Evolutionary conservation across 1,140 invertebrate species (phyloP).

Genomic region (Lucilia cuprina): DNA sequence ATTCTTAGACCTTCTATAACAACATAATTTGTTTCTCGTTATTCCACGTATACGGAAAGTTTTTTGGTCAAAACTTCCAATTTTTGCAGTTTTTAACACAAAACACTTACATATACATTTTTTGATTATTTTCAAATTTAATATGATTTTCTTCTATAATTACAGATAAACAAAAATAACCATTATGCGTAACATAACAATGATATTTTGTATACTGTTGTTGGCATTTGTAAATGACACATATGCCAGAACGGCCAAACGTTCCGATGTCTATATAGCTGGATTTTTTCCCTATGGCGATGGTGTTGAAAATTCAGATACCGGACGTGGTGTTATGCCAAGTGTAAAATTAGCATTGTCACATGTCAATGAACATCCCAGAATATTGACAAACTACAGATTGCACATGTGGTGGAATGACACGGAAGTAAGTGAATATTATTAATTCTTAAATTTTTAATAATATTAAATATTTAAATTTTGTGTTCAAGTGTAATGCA

Average conservation of each 20-base stretch:
- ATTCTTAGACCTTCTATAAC: too few species aligned
- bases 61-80: too few species aligned
- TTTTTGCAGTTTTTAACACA: too few species aligned
- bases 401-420: slow-evolving; percentile 95
- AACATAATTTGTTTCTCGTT: too few species aligned
- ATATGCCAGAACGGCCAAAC: slow-evolving; percentile 49
- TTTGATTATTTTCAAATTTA: too few species aligned
- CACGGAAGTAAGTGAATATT: slow-evolving; percentile 76
- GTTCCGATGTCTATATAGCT: slow-evolving; percentile 83
- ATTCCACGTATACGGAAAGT: too few species aligned
- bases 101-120: too few species aligned
- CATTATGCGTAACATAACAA: not conserved
- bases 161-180: not conserved
- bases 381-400: slow-evolving; percentile 83
- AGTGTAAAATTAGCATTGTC: slow-evolving; percentile 90
- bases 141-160: too few species aligned
- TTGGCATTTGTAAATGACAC: not conserved
- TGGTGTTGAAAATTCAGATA: slow-evolving; percentile 75
- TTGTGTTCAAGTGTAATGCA: slow-evolving; percentile 84
- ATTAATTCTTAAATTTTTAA: not conserved
- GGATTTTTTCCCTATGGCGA: slow-evolving; percentile 89
- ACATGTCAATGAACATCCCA: slow-evolving; percentile 89
- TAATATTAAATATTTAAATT: not conserved
- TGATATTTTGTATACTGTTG: not conserved
- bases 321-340: slow-evolving; percentile 89